Evolutionary conservation across 1,140 invertebrate species (phyloP).

Genomic region (Orius insidiosus): DNA sequence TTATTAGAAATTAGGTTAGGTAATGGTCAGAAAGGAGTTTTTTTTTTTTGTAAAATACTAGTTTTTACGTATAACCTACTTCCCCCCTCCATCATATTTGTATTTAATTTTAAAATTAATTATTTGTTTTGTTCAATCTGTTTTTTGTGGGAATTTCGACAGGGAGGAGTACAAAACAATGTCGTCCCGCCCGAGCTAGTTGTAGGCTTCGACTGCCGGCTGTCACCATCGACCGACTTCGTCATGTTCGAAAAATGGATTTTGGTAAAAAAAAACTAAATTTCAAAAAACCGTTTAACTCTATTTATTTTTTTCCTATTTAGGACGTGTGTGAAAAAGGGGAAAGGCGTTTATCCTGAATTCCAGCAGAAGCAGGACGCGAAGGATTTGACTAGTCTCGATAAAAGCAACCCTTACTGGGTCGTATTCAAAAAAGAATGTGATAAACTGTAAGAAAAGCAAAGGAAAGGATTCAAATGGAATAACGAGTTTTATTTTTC

Average conservation of each 20-base stretch:
- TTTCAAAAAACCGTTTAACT: too few relatives aligned
- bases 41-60: neutral
- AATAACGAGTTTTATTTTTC: constrained; percentile 8
- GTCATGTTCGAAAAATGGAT: constrained; percentile 54
- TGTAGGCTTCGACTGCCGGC: constrained; percentile 63
- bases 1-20: too few relatives aligned
- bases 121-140: neutral
- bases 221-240: constrained; percentile 47
- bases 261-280: constrained; percentile 33
- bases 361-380: constrained; percentile 48
- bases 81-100: neutral
- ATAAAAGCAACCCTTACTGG: constrained; percentile 63
- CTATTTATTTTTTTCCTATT: constrained; percentile 10
- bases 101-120: neutral
- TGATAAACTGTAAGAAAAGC: constrained; percentile 28
- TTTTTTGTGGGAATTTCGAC: constrained; percentile 18
- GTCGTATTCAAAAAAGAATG: constrained; percentile 47
- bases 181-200: constrained; percentile 68
- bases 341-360: constrained; percentile 51
- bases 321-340: constrained; percentile 63
- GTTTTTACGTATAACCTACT: neutral
- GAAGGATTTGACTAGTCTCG: constrained; percentile 45
- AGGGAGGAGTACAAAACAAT: constrained; percentile 85
- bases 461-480: neutral
- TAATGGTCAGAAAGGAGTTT: too few relatives aligned